Evolutionary conservation across 2,888 invertebrate genomes (phyloP).

Genomic region (Lithophane socia): DNA sequence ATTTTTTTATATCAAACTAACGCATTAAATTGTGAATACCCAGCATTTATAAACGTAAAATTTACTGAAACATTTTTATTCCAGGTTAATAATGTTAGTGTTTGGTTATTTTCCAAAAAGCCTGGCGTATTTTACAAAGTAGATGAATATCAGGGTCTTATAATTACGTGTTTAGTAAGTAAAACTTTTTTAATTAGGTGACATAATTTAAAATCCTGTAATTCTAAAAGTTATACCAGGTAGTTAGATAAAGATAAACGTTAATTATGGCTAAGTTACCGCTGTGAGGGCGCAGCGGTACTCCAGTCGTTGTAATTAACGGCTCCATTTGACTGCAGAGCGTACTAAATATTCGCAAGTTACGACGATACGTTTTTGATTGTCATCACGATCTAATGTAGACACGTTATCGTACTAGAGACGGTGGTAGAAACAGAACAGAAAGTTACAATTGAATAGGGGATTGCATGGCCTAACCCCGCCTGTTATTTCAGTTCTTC

Average conservation of each 20-base stretch:
- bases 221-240: conserved; percentile 71
- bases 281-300: conserved; percentile 43
- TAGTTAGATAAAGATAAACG: conserved; percentile 71
- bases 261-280: conserved; percentile 64
- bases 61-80: conserved; percentile 17
- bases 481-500: conserved; percentile 5
- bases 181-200: conserved; percentile 78
- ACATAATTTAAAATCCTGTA: conserved; percentile 71
- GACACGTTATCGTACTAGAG: not conserved
- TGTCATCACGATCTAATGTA: conserved; percentile 21
- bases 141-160: conserved; percentile 85
- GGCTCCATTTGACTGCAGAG: conserved; percentile 52
- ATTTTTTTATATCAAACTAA: conserved; percentile 23
- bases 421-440: not conserved
- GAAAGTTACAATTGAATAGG: not conserved
- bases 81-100: conserved; percentile 13
- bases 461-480: conserved; percentile 9
- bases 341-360: conserved; percentile 40
- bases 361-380: conserved; percentile 34
- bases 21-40: not conserved
- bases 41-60: conserved; percentile 10
- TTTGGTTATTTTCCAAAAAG: conserved; percentile 46
- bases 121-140: conserved; percentile 73
- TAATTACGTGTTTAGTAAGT: conserved; percentile 80
- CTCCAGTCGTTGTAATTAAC: conserved; percentile 53